Conservation (phyloP, 2,113 vertebrate genomes). For the Macquaria australasica region DNA sequence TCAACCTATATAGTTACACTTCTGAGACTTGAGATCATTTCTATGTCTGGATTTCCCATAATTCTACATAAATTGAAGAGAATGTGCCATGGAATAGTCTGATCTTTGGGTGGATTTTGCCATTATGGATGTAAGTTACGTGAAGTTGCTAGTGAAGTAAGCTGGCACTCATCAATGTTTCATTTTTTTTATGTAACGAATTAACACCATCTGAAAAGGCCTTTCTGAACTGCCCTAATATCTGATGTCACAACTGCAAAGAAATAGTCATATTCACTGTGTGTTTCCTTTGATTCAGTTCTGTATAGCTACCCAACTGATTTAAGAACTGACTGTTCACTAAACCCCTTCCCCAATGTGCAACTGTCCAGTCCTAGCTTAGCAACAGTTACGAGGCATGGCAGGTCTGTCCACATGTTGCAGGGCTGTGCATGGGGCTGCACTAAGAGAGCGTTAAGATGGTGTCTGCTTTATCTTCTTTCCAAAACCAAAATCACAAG, state of each 20-base stretch:
- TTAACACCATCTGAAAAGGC: not conserved
- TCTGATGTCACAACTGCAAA: too few species aligned
- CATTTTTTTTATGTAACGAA: not conserved
- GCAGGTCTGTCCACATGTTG: not conserved
- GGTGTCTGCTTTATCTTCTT: too few species aligned
- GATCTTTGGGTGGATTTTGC: not conserved
- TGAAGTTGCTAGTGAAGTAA: not conserved
- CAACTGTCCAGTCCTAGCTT: too few species aligned
- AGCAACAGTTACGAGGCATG: too few species aligned
- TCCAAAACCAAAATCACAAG: not conserved
- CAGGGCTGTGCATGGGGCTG: not conserved
- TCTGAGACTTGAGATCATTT: not conserved
- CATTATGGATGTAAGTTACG: not conserved
- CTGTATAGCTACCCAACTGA: not conserved
- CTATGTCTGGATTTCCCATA: not conserved
- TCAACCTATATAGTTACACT: not conserved
- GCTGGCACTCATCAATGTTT: not conserved
- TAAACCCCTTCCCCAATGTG: too few species aligned
- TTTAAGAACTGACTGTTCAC: too few species aligned
- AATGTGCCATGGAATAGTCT: not conserved
- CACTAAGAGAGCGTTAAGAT: not conserved
- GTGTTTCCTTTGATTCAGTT: not conserved
- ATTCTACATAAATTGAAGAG: not conserved
- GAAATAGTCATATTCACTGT: not conserved
- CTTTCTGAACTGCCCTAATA: not conserved